Evolutionary conservation across 2,888 invertebrate genomes (phyloP), one percentile per base, ranked within the genome.

Genomic region (Xestia ashworthii): DNA sequence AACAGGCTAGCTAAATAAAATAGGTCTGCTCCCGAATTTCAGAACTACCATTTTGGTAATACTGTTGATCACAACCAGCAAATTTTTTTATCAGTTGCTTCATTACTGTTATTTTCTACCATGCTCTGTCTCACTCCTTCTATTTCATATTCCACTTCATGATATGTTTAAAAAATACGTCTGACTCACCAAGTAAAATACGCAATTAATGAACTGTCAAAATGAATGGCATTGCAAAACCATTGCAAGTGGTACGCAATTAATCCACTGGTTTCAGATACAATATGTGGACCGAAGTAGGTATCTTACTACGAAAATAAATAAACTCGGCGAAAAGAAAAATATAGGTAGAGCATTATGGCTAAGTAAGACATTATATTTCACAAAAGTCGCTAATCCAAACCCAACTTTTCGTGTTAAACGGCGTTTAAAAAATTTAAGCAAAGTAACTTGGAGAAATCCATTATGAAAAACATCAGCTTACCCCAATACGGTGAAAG

Each of bases 401-500:
- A 75, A 76, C n/a, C 48, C 58, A 78, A 83, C 25, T 74, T 79
- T 71, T 71, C 82, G 73, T 84, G 75, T 81, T 87, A 83, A 82
- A 83, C 46, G 71, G 55, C 74, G 74, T 85, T 85, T 88, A 84
- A 87, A 87, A 89, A 89, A 84, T 81, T 83, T 77, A 76, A 85
- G 82, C 81, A 87, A 87, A 88, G 76, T 82, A 89, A 89, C 82
- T 90, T 88, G 58, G 67, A 25, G 76, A 80, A 86, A 89, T 85
- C 88, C 87, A 89, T 91, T 91, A 90, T 84, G 86, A 85, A 88
- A 90, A 89, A 85, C 83, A 81, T 78, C 84, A 83, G 83, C 84
- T 89, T 87, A 87, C 87, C 86, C 76, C 83, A 82, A 89, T 87
- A 84, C 83, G 73, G 68, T 76, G 74, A 85, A 88, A 88, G 87